These are phyloP conservation scores for Aphelenchoides besseyi DNA, from an alignment of 1,140 invertebrate species.

Conservation along the genomic window DNA sequence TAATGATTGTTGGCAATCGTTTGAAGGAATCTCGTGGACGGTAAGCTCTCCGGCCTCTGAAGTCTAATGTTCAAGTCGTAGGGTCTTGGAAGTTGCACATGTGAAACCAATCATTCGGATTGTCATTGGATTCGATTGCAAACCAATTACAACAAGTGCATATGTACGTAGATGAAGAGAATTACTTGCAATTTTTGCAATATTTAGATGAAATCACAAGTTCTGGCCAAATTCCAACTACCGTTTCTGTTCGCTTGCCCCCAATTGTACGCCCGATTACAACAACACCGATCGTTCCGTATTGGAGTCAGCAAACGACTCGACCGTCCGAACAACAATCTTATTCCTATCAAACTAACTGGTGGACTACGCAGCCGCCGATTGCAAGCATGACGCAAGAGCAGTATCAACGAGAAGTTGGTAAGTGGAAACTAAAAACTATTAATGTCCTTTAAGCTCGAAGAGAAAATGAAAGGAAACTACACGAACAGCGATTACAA, in stretches of 20 bases:
- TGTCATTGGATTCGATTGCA: slow-evolving; percentile 62
- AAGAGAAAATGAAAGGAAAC: slow-evolving; percentile 1
- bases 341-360: neutral
- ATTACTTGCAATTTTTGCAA: no score
- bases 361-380: neutral
- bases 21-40: slow-evolving; percentile 59
- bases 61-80: no score
- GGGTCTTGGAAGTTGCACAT: slow-evolving; percentile 55
- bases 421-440: no score
- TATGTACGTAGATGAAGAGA: no score
- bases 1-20: slow-evolving; percentile 60
- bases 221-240: slow-evolving; percentile 22
- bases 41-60: no score
- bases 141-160: slow-evolving; percentile 62
- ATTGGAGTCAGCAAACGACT: neutral
- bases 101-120: slow-evolving; percentile 53
- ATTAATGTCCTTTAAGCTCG: neutral
- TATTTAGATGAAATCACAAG: slow-evolving; percentile 48
- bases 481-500: slow-evolving; percentile 12
- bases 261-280: neutral
- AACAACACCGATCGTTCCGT: neutral
- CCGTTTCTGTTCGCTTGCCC: neutral
- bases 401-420: slow-evolving; percentile 8
- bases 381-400: slow-evolving; percentile 13
- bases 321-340: neutral